Percentiles rank a stretch among this genome's conserved stretches.
Conservation (phyloP, 1,140 invertebrate species). For the Cecropterus lyciades region DNA sequence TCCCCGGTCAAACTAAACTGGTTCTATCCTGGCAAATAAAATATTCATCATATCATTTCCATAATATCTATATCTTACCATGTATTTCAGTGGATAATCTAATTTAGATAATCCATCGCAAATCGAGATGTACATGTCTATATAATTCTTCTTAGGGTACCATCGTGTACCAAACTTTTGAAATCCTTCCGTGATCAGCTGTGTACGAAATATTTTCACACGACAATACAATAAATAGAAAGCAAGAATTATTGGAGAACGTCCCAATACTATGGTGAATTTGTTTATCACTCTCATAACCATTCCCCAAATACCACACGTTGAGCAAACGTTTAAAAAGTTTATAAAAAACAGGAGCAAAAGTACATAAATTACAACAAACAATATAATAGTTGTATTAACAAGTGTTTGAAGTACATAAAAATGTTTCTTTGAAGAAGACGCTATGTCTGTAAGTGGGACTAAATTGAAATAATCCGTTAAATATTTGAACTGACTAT, state of each 20-base stretch:
- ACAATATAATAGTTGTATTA: not conserved
- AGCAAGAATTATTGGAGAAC: not conserved
- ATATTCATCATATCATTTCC: no score
- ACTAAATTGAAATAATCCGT: not conserved
- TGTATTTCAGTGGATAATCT: not conserved
- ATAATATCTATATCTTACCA: not conserved
- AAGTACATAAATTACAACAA: not conserved
- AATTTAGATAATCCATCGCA: not conserved
- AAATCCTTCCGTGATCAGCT: not conserved
- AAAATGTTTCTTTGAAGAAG: not conserved
- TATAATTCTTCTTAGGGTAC: not conserved
- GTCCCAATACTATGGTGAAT: not conserved
- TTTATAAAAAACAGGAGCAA: not conserved
- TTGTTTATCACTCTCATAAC: not conserved
- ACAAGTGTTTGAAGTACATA: not conserved
- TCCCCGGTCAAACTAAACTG: no score
- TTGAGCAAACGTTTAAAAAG: not conserved
- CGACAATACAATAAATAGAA: not conserved
- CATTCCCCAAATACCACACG: not conserved
- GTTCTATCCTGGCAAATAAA: no score
- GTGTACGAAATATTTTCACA: not conserved
- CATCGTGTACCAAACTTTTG: not conserved
- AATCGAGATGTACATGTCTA: not conserved
- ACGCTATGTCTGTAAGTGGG: not conserved
- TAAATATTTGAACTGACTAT: not conserved